Conservation (phyloP, 1,140 invertebrate genomes). For the Macrotrachela quadricornifera region DNA sequence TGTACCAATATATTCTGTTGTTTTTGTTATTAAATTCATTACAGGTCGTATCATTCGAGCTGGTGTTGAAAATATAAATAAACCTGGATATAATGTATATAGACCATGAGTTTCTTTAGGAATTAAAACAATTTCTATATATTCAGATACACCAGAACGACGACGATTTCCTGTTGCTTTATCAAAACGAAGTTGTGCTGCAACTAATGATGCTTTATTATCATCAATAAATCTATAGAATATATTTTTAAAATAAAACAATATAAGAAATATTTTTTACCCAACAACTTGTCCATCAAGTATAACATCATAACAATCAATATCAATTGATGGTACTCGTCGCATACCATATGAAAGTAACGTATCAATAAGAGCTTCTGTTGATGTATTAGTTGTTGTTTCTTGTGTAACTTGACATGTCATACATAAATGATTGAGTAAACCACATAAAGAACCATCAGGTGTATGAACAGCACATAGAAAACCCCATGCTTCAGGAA, state of each 20-base stretch:
- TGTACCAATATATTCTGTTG: constrained; percentile 70
- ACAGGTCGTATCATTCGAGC: constrained; percentile 77
- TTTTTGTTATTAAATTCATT: constrained; percentile 49
- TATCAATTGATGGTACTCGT: neutral
- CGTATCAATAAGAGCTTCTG: neutral
- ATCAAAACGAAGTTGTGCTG: no score
- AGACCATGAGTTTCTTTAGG: constrained; percentile 26
- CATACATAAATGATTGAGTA: constrained; percentile 79
- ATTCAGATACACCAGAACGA: constrained; percentile 51
- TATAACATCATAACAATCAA: neutral
- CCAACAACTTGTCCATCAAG: neutral
- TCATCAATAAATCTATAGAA: neutral
- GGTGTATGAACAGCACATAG: constrained; percentile 96
- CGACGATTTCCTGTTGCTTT: neutral
- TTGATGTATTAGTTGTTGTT: neutral
- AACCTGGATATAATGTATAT: constrained; percentile 49
- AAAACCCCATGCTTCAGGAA: constrained; percentile 96
- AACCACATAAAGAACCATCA: constrained; percentile 83
- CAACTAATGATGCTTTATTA: neutral
- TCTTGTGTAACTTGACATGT: constrained; percentile 23
- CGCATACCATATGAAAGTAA: constrained; percentile 2
- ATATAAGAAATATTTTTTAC: neutral
- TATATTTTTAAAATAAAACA: neutral
- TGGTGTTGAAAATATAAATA: constrained; percentile 66
- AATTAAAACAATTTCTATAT: constrained; percentile 44